Evolutionary conservation across 2,113 vertebrate genomes (phyloP).

Genomic region (Myodes glareolus): DNA sequence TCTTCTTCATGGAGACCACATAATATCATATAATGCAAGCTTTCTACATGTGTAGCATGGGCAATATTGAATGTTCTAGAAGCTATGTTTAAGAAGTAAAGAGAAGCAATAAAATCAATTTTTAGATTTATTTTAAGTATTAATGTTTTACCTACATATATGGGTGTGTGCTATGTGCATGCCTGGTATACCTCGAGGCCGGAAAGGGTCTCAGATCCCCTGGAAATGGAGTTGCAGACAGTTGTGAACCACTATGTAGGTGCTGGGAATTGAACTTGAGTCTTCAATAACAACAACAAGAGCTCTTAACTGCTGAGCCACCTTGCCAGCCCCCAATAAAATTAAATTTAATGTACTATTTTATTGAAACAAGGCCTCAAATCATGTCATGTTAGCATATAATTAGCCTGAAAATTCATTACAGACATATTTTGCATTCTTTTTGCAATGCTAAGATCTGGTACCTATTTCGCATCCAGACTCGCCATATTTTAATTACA

Average conservation of each 20-base stretch:
- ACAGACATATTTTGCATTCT: neutral
- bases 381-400: neutral
- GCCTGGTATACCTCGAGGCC: neutral
- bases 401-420: conserved; percentile 41
- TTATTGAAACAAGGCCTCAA: conserved; percentile 5
- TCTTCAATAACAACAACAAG: neutral
- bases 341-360: conserved; percentile 31
- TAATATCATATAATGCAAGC: neutral
- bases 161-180: neutral
- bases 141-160: neutral
- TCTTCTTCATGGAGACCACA: neutral
- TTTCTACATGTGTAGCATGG: neutral
- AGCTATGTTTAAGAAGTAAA: neutral
- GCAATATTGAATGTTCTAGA: neutral
- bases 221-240: neutral
- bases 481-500: neutral
- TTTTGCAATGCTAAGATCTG: neutral
- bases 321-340: neutral
- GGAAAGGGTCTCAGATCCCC: neutral
- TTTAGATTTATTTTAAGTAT: neutral
- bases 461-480: neutral
- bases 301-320: neutral
- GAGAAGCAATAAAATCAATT: conserved; percentile 26
- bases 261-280: neutral
- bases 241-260: no score